Conservation (phyloP, 2,888 invertebrate genomes). For the Pilophorus perplexus region DNA sequence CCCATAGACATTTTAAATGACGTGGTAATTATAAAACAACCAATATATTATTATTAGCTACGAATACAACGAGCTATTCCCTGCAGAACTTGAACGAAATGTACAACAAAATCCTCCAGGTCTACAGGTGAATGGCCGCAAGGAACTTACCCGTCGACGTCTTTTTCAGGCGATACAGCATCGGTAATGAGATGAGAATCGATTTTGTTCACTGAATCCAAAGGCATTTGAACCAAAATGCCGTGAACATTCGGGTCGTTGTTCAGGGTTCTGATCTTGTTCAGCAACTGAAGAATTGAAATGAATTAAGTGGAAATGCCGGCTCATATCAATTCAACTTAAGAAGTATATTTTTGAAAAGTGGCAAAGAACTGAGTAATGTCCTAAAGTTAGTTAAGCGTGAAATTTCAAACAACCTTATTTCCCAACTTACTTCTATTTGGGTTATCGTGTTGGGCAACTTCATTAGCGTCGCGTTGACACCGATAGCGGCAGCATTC, state of each 20-base stretch:
- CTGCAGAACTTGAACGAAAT: too few species aligned
- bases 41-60: too few species aligned
- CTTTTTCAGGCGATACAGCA: conserved; percentile 82
- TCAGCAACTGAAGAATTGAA: conserved; percentile 60
- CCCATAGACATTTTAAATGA: too few species aligned
- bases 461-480: conserved; percentile 73
- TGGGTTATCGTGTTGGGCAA: conserved; percentile 79
- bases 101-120: too few species aligned
- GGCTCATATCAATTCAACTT: background rate
- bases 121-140: too few species aligned
- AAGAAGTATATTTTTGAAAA: background rate
- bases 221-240: conserved; percentile 94
- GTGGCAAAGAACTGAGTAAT: background rate
- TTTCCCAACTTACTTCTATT: conserved; percentile 59
- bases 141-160: conserved; percentile 90
- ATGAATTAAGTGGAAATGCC: background rate
- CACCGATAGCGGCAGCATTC: conserved; percentile 88
- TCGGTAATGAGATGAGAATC: conserved; percentile 86
- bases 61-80: too few species aligned
- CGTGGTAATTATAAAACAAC: too few species aligned
- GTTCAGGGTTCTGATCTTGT: conserved; percentile 72
- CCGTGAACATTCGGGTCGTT: conserved; percentile 82
- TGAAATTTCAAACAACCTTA: too few species aligned
- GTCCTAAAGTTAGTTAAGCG: too few species aligned
- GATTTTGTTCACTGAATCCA: conserved; percentile 79